Base-by-base conservation (phyloP, 1,140 invertebrate genomes). In the Neoseiulus cucumeris region DNA sequence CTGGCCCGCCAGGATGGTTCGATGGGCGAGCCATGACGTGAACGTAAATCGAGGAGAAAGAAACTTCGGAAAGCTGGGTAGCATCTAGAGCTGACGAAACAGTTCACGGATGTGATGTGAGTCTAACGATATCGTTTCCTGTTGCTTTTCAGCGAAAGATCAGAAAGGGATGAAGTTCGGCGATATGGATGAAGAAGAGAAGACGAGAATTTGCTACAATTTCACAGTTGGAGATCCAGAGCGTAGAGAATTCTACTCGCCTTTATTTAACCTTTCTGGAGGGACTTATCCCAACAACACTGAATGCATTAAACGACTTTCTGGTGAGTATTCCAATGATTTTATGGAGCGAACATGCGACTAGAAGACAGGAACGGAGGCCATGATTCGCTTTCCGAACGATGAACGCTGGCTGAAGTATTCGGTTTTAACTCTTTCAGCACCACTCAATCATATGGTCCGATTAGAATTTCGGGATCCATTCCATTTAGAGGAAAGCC, bases 391-490 rank as follows among this genome's bases (percentile, higher is more conserved):
- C 22, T 30, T 22, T 39, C 33, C 33, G 4, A 9, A 39, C 9
- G 33, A 4, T 39, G 33, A 39, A 9, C 33, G 4, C 33, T 9
- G 33, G 6, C 25, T 4, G 2, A 65, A 33, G 18, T 22, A n/a
- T 64, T 64, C 4, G 59, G 64, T 59, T 5, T 30, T 17, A 64
- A 30, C 25, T 74, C 72, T 83, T 82, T 64, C 81, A 89, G 87
- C 87, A 66, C 82, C 82, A 18, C 75, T 78, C 68, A 85, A 85
- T 18, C 82, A 87, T 77, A 75, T 84, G 33, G 79, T 91, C 45
- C 80, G 82, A 67, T 77, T 91, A 69, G 87, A 90, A 74, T 91
- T 91, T 76, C 80, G 86, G 45, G 87, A 89, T 73, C 78, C 80
- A 66, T 91, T 91, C 75, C 75, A 84, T 64, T 77, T 91, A 65